These are phyloP conservation scores for Phallusia fumigata DNA, from an alignment of 23 tunicate species.

Conservation along the genomic window DNA sequence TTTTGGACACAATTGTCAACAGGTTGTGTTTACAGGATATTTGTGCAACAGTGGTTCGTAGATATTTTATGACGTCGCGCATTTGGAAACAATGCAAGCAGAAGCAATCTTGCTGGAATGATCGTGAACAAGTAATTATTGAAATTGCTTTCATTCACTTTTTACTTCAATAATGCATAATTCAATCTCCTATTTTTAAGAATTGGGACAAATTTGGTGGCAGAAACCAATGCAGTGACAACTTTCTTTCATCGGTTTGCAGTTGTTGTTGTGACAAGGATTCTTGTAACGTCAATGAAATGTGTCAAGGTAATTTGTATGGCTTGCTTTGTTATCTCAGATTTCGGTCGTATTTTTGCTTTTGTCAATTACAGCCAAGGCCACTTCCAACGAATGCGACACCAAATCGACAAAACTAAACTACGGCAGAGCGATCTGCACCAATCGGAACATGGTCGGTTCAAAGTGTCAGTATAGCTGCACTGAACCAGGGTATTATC, in stretches of 20 bases:
- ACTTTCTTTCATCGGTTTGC: background rate
- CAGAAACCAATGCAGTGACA: background rate
- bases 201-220: constrained; percentile 2
- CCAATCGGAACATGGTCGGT: background rate
- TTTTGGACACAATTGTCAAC: no score
- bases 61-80: background rate
- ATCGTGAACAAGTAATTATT: background rate
- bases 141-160: background rate
- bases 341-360: no score
- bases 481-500: background rate
- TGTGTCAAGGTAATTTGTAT: background rate
- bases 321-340: no score
- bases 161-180: no score
- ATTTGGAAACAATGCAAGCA: background rate
- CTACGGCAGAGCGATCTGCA: background rate
- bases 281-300: background rate
- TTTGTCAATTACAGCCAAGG: no score
- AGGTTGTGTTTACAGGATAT: background rate
- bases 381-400: no score
- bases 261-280: background rate
- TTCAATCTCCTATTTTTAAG: background rate
- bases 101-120: background rate
- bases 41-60: background rate
- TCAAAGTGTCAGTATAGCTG: background rate
- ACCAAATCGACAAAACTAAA: background rate